Evolutionary conservation across 1,140 invertebrate genomes (phyloP), one percentile per base, ranked within the genome.

Genomic region (Sminthurinus signatus): DNA sequence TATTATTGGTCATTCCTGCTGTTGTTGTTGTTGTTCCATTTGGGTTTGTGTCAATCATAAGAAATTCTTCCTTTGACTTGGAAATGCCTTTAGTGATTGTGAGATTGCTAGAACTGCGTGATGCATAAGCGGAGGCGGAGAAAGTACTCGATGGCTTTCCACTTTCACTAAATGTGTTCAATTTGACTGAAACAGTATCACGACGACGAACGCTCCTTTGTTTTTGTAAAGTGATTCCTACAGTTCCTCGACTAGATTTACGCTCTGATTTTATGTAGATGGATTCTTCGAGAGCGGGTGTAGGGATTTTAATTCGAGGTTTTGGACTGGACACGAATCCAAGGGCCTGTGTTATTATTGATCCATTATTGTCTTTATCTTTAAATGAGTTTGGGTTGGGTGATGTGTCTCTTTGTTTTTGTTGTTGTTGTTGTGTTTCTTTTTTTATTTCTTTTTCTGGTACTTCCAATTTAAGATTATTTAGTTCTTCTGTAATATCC

Each of bases 401-500:
- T n/a, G n/a, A n/a, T n/a, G n/a, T n/a, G n/a, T n/a, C n/a, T n/a
- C 8, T 19, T 48, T 8, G 5, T 48, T 48, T 14, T 14, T 10
- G 23, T 14, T 23, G 27, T 32, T 10, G 8, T 48, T 5, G 5
- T 19, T 48, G 8, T 23, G 27, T 17, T 23, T 23, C 12, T 28
- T 10, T 8, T 21, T 8, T 25, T 28, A 8, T 23, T 25, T 8
- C 27, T 25, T 54, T 62, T 21, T 10, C 39, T 27, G 19, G 23
- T 1, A 17, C 15, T 39, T 21, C 2, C 21, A 64, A 43, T 1
- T 59, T 42, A 19, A 64, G 46, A 5, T 17, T 12, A 19, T 27
- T 23, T 5, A 64, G 43, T n/a, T 52, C 42, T 4, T 64, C 46
- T 4, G 56, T 44, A 32, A 64, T 39, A 25, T 64, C 55, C 1